phyloP scores from a whole-genome alignment of 2,113 vertebrate genomes.

The Pampusana beccarii region DNA sequence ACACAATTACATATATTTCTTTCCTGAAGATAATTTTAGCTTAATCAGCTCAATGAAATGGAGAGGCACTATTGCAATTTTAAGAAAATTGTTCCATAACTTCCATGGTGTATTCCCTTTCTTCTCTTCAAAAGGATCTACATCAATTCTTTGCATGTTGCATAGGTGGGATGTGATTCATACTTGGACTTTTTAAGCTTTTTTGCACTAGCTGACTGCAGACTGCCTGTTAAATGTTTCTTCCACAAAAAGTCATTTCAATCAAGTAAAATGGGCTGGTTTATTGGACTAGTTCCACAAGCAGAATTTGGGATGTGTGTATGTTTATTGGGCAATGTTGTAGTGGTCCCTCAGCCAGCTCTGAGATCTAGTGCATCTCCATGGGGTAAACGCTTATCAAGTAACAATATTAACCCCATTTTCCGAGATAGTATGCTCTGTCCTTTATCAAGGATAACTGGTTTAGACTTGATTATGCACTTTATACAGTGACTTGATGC shows the following conservation, averaged over 20 bases:
- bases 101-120: neutral
- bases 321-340: neutral
- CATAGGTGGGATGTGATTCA: neutral
- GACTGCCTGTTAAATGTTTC: neutral
- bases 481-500: neutral
- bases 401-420: neutral
- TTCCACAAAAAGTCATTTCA: neutral
- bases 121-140: neutral
- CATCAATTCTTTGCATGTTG: accelerated
- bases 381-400: neutral
- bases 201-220: neutral
- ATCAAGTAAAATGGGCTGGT: neutral
- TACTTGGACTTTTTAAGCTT: neutral
- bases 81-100: neutral
- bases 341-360: neutral
- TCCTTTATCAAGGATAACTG: neutral
- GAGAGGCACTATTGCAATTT: neutral
- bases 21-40: neutral
- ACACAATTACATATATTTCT: neutral
- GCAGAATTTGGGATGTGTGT: neutral
- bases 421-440: neutral
- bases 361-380: neutral
- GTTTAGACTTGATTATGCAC: neutral
- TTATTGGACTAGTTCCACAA: neutral
- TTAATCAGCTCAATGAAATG: neutral